phyloP scores from a whole-genome alignment of 2,888 invertebrate genomes.

The Phengaris arion region DNA sequence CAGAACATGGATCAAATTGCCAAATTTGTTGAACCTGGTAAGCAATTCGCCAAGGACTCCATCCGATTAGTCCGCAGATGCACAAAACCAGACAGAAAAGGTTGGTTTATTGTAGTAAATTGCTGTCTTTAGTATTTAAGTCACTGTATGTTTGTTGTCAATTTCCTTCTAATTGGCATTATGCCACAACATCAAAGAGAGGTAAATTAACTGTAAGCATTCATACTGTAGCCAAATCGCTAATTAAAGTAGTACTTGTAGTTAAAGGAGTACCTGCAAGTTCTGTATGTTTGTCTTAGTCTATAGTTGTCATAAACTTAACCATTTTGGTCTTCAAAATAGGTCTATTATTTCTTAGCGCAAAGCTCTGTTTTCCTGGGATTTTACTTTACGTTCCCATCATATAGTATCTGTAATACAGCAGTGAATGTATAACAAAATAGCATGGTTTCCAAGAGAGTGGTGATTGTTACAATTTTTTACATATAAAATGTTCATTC shows the following conservation, averaged over 20 bases:
- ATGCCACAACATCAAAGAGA: background rate
- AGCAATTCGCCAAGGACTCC: slow-evolving; percentile 98
- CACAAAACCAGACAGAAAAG: slow-evolving; percentile 99
- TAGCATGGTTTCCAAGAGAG: too few species aligned
- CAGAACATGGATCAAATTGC: slow-evolving; percentile 97
- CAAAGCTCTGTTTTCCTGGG: too few species aligned
- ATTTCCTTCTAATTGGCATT: background rate
- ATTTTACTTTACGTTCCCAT: too few species aligned
- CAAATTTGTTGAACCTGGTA: slow-evolving; percentile 95
- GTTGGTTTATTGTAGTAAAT: slow-evolving; percentile 65
- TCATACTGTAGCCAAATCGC: background rate
- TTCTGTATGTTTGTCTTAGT: background rate
- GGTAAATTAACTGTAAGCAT: background rate
- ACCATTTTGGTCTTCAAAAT: too few species aligned
- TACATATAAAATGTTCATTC: too few species aligned
- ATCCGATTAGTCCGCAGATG: slow-evolving; percentile 98
- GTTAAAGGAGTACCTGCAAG: background rate
- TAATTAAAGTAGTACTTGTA: background rate
- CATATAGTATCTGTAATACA: too few species aligned
- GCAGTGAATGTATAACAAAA: too few species aligned
- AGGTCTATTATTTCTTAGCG: too few species aligned
- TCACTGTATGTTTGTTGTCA: background rate
- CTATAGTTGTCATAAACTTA: too few species aligned
- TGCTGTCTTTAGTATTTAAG: background rate
- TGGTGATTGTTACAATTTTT: too few species aligned